phyloP scores from a whole-genome alignment of 2,888 invertebrate species.

The Diachrysia chrysitis region DNA sequence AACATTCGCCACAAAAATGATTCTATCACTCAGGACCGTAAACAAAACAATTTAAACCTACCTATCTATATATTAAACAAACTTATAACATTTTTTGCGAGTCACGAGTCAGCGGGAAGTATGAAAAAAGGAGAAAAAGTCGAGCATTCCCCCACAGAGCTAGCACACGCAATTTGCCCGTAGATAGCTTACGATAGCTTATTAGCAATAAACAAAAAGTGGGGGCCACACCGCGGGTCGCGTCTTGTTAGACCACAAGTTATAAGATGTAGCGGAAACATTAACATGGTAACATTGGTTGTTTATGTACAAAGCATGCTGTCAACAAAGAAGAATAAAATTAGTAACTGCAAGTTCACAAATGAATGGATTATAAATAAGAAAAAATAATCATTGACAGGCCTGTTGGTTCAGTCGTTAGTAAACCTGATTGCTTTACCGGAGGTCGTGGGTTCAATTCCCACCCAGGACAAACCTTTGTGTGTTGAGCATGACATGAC shows the following conservation, averaged over 20 bases:
- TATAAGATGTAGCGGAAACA: slow-evolving; percentile 49
- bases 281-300: too few relatives aligned
- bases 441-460: too few relatives aligned
- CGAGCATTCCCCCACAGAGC: slow-evolving; percentile 58
- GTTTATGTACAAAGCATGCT: too few relatives aligned
- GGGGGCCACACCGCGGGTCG: slow-evolving; percentile 63
- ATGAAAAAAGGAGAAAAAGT: slow-evolving; percentile 53
- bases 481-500: too few relatives aligned
- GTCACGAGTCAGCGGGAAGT: slow-evolving; percentile 30
- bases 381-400: too few relatives aligned
- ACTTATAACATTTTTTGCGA: slow-evolving; percentile 48
- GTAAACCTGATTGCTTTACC: too few relatives aligned
- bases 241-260: slow-evolving; percentile 36
- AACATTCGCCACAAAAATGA: too few relatives aligned
- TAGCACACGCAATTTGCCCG: slow-evolving; percentile 71
- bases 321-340: too few relatives aligned
- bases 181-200: slow-evolving; percentile 78
- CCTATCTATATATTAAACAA: slow-evolving; percentile 30
- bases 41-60: slow-evolving; percentile 30
- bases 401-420: too few relatives aligned
- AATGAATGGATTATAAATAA: too few relatives aligned
- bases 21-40: not conserved
- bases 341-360: too few relatives aligned
- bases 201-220: slow-evolving; percentile 88
- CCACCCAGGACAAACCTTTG: too few relatives aligned